Evolutionary conservation across 2,888 invertebrate genomes (phyloP).

Genomic region (Thereva nobilitata): DNA sequence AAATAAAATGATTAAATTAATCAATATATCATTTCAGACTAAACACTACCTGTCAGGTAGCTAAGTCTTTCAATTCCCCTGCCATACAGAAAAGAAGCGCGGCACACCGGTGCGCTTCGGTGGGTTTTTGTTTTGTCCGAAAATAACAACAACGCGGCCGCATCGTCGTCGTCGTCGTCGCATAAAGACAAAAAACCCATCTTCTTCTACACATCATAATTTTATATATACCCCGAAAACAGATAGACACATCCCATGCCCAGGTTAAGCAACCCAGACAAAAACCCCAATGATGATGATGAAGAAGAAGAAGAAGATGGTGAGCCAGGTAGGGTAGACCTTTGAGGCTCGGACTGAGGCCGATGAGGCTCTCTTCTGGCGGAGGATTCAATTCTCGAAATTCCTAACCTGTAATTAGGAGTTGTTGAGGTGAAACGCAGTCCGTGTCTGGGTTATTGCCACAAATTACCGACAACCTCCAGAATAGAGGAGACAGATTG

Average conservation of each 20-base stretch:
- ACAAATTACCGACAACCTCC: slow-evolving; percentile 31
- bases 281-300: too few species aligned
- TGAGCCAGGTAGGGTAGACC: slow-evolving; percentile 1
- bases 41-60: slow-evolving; percentile 36
- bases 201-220: too few species aligned
- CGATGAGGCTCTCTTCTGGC: neutral
- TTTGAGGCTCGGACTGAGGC: neutral
- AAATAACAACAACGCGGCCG: slow-evolving; percentile 13
- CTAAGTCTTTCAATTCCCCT: slow-evolving; percentile 12
- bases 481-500: neutral
- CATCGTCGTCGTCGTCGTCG: too few species aligned
- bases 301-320: neutral
- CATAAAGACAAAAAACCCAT: too few species aligned
- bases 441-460: slow-evolving; percentile 35
- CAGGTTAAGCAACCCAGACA: too few species aligned
- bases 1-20: slow-evolving; percentile 33
- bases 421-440: slow-evolving; percentile 22
- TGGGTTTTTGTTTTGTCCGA: slow-evolving; percentile 2
- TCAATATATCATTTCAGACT: slow-evolving; percentile 34
- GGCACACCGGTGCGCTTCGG: too few species aligned
- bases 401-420: slow-evolving; percentile 33
- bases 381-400: slow-evolving; percentile 37
- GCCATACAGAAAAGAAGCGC: neutral
- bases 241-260: too few species aligned
- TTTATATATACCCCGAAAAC: too few species aligned